These are phyloP conservation scores for Sebastes nivosus DNA, from an alignment of 2,797 vertebrate species.

Conservation along the genomic window DNA sequence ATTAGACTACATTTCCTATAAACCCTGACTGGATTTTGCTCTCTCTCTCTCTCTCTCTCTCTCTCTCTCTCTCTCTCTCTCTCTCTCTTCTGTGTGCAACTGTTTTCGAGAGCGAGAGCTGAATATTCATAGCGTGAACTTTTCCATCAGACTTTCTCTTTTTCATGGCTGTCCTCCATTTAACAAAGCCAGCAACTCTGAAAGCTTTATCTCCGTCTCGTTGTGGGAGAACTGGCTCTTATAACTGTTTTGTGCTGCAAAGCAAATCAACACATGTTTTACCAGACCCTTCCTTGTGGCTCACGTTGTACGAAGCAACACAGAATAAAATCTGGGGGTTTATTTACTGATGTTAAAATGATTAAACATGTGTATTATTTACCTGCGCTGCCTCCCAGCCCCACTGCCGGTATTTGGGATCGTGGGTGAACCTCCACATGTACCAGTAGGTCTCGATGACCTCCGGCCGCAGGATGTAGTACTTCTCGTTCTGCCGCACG, in stretches of 20 bases:
- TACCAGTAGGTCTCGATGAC: slow-evolving; percentile 99
- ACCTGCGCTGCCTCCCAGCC: slow-evolving; percentile 98
- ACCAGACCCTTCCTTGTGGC: background rate
- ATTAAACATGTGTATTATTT: background rate
- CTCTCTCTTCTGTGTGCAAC: background rate
- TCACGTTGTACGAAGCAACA: background rate
- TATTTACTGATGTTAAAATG: background rate
- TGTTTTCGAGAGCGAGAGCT: background rate
- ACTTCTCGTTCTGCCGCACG: slow-evolving; percentile 96
- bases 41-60: no score
- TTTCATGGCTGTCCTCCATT: background rate
- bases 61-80: no score
- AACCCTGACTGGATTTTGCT: background rate
- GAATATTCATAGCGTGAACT: background rate
- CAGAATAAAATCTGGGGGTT: background rate
- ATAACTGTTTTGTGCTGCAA: background rate
- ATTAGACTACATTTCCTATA: background rate
- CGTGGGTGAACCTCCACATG: slow-evolving; percentile 98
- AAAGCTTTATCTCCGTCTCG: background rate
- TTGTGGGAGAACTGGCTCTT: background rate
- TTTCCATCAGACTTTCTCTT: background rate
- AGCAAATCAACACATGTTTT: background rate
- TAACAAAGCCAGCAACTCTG: background rate
- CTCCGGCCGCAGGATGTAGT: slow-evolving; percentile 97
- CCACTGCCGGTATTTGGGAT: slow-evolving; percentile 97